phyloP scores from a whole-genome alignment of 2,113 vertebrate species.

The Verasper variegatus region DNA sequence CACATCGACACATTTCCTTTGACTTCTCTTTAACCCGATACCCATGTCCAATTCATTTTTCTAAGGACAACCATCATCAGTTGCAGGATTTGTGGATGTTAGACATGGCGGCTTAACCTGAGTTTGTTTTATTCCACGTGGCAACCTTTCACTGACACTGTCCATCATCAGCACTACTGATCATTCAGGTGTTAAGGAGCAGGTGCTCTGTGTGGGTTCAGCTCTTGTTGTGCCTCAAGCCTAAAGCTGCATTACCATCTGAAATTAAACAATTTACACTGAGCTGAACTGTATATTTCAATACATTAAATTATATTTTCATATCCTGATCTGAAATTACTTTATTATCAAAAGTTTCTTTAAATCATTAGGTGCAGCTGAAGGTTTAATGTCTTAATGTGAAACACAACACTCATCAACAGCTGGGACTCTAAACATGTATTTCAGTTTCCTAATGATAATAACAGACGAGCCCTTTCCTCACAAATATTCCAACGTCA shows the following conservation, averaged over 20 bases:
- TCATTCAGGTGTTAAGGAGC: conserved; percentile 18
- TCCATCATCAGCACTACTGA: conserved; percentile 42
- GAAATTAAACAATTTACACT: not conserved
- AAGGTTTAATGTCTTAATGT: too few relatives aligned
- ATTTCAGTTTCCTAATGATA: not conserved
- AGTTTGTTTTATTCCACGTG: conserved; percentile 59
- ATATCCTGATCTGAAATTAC: not conserved
- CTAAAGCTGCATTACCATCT: not conserved
- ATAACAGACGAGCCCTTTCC: not conserved
- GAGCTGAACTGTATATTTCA: not conserved
- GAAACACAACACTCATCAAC: too few relatives aligned
- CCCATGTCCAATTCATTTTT: conserved; percentile 52
- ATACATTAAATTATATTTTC: not conserved
- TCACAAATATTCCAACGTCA: too few relatives aligned
- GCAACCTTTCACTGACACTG: conserved; percentile 48
- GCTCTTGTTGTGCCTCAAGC: not conserved
- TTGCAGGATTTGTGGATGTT: conserved; percentile 66
- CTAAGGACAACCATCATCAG: conserved; percentile 42
- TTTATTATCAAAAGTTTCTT: not conserved
- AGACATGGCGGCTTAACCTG: conserved; percentile 71
- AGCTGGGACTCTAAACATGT: too few relatives aligned
- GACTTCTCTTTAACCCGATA: conserved; percentile 42
- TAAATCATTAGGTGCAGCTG: too few relatives aligned
- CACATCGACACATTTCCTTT: not conserved
- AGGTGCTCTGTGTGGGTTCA: conserved; percentile 42